Evolutionary conservation across 2,113 vertebrate genomes (phyloP).

Genomic region (Taurulus bubalis): DNA sequence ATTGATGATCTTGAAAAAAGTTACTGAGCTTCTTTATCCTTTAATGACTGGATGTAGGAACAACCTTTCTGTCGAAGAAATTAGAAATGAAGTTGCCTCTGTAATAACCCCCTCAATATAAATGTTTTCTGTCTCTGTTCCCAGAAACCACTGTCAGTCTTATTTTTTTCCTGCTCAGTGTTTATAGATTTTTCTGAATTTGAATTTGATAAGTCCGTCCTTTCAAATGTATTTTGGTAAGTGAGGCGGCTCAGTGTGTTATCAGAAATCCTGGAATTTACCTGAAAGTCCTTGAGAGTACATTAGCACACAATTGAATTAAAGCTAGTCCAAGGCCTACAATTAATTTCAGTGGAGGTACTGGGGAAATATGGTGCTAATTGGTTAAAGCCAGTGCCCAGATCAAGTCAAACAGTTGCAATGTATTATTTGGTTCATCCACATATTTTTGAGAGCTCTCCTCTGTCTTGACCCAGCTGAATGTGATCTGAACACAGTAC

Average conservation of each 20-base stretch:
- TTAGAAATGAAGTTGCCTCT: slow-evolving; percentile 22
- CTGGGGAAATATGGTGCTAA: not conserved
- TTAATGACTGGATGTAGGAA: slow-evolving; percentile 31
- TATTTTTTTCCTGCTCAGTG: slow-evolving; percentile 2
- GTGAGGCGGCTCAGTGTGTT: not conserved
- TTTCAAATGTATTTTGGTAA: slow-evolving; percentile 24
- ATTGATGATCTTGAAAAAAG: slow-evolving; percentile 12
- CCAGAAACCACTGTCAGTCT: slow-evolving; percentile 26
- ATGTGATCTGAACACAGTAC: slow-evolving; percentile 56
- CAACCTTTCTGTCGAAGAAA: not conserved
- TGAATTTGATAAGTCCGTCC: slow-evolving; percentile 1
- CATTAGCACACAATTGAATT: not conserved
- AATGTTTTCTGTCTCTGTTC: slow-evolving; percentile 22
- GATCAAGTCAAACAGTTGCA: not conserved
- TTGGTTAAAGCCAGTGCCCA: not conserved
- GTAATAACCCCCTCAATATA: slow-evolving; percentile 24
- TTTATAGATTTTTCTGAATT: slow-evolving; percentile 10
- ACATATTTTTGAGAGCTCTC: slow-evolving; percentile 1
- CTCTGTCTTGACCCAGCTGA: slow-evolving; percentile 43
- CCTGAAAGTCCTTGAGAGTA: not conserved
- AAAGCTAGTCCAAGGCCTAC: too few relatives aligned
- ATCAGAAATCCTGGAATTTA: slow-evolving; percentile 4
- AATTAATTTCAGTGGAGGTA: not conserved
- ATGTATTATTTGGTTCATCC: slow-evolving; percentile 3
- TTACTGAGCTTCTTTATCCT: slow-evolving; percentile 8